Percentiles rank a stretch among this genome's conserved stretches.
These are phyloP conservation scores for Allygus modestus DNA, from an alignment of 2,888 invertebrate species.

Conservation along the genomic window DNA sequence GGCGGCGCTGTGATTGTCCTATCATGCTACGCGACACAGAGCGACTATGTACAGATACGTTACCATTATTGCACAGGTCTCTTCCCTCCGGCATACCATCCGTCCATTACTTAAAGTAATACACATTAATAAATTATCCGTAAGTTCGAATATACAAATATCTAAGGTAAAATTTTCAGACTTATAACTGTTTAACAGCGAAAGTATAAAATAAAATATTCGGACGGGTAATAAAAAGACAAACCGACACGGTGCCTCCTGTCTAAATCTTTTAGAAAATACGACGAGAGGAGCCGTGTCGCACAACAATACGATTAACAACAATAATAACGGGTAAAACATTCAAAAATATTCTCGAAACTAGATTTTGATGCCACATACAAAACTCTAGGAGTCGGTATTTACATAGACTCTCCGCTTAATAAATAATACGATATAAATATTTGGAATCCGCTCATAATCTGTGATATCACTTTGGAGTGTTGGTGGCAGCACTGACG, in stretches of 20 bases:
- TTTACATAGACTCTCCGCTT: slow-evolving; percentile 51
- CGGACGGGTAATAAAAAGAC: slow-evolving; percentile 54
- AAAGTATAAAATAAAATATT: slow-evolving; percentile 56
- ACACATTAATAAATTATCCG: slow-evolving; percentile 48
- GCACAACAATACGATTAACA: slow-evolving; percentile 44
- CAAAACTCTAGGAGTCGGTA: slow-evolving; percentile 52
- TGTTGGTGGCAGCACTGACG: slow-evolving; percentile 53
- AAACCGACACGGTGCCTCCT: slow-evolving; percentile 7
- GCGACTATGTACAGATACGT: slow-evolving; percentile 5
- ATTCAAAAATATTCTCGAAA: slow-evolving; percentile 49
- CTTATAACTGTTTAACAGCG: slow-evolving; percentile 48
- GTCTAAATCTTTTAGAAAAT: slow-evolving; percentile 3
- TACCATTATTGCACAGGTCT: slow-evolving; percentile 44
- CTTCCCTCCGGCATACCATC: neutral
- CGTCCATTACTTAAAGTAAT: slow-evolving; percentile 45
- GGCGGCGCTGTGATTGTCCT: slow-evolving; percentile 55
- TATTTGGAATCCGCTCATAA: slow-evolving; percentile 35
- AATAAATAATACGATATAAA: slow-evolving; percentile 56
- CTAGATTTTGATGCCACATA: slow-evolving; percentile 37
- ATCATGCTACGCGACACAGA: slow-evolving; percentile 42
- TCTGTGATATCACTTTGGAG: slow-evolving; percentile 30
- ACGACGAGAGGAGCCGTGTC: slow-evolving; percentile 23
- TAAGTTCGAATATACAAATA: slow-evolving; percentile 51
- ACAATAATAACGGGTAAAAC: slow-evolving; percentile 53
- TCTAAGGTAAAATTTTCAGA: slow-evolving; percentile 57